Conservation (phyloP, 1,140 invertebrate genomes). For the Drosophila erecta region DNA sequence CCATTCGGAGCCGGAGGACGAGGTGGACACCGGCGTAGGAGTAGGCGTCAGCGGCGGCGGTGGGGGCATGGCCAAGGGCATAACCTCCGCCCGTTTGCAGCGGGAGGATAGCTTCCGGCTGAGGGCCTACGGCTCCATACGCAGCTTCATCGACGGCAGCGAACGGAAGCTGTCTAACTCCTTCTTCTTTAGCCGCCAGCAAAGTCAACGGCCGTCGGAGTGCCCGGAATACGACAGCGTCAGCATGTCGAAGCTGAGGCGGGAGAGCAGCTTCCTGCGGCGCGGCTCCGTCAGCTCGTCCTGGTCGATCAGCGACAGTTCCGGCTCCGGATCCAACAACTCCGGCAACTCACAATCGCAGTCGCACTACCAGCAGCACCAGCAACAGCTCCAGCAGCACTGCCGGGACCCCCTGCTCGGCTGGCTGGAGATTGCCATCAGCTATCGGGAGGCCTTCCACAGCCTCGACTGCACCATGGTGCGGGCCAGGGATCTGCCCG, state of each 20-base stretch:
- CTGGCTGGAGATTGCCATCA: conserved; percentile 90
- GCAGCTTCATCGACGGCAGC: conserved; percentile 81
- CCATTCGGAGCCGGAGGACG: conserved; percentile 70
- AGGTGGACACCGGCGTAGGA: conserved; percentile 36
- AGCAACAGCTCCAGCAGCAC: conserved; percentile 49
- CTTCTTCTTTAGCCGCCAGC: conserved; percentile 77
- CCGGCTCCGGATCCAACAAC: conserved; percentile 72
- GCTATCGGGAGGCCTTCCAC: conserved; percentile 91
- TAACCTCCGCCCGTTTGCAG: conserved; percentile 41
- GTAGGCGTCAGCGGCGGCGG: not conserved
- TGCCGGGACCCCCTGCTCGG: conserved; percentile 86
- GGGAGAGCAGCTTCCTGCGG: conserved; percentile 74
- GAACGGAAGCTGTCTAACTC: conserved; percentile 81
- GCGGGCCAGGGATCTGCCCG: conserved; percentile 90
- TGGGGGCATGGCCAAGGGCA: conserved; percentile 5
- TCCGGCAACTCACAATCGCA: conserved; percentile 57
- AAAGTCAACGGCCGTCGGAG: conserved; percentile 47
- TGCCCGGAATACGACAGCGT: conserved; percentile 70
- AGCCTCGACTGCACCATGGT: conserved; percentile 92
- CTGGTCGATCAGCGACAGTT: conserved; percentile 83
- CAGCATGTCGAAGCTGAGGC: conserved; percentile 68
- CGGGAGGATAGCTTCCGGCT: conserved; percentile 79
- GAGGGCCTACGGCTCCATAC: conserved; percentile 78
- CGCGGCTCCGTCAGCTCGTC: conserved; percentile 80
- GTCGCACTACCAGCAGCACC: conserved; percentile 24